Conservation (phyloP, 2,888 invertebrate genomes). For the Microctonus brassicae region DNA sequence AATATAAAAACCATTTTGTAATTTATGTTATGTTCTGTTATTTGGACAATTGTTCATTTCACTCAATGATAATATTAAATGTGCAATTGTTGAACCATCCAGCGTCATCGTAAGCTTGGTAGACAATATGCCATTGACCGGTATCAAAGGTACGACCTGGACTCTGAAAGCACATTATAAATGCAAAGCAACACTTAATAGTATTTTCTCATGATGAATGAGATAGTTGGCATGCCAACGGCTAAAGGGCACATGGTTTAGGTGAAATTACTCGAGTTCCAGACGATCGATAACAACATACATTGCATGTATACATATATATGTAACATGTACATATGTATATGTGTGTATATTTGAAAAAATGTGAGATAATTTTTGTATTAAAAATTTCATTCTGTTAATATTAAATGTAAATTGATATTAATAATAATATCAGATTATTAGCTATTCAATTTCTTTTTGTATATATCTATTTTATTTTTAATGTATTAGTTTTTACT, state of each 20-base stretch:
- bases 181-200: conserved; percentile 10
- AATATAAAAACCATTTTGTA: not conserved
- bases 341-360: not conserved
- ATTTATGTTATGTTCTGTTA: conserved; percentile 35
- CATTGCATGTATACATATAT: not conserved
- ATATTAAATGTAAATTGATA: too few relatives aligned
- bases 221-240: conserved; percentile 27
- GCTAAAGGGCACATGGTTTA: not conserved
- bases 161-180: conserved; percentile 58
- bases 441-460: too few relatives aligned
- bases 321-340: conserved; percentile 8
- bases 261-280: conserved; percentile 21
- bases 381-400: too few relatives aligned
- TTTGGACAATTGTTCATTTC: not conserved
- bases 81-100: conserved; percentile 71
- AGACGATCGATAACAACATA: conserved; percentile 13
- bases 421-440: too few relatives aligned
- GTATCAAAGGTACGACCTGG: conserved; percentile 68
- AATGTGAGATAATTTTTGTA: too few relatives aligned
- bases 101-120: conserved; percentile 70
- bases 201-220: not conserved
- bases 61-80: conserved; percentile 64
- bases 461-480: conserved; percentile 1
- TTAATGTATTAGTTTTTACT: not conserved
- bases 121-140: conserved; percentile 70